These are phyloP conservation scores for Myopa testacea DNA, from an alignment of 2,888 invertebrate species.

Conservation along the genomic window DNA sequence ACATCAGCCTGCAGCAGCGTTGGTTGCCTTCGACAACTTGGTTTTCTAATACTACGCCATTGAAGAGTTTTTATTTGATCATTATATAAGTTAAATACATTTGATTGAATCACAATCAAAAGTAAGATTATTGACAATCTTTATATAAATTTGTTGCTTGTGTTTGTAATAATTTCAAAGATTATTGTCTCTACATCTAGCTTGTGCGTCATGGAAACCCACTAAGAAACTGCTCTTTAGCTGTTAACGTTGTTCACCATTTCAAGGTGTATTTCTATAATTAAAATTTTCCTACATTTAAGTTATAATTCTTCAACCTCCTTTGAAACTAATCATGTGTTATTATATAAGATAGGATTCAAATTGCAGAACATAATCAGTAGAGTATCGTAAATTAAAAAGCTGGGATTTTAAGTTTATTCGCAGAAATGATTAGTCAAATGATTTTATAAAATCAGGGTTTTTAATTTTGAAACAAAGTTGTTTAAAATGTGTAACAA, in stretches of 20 bases:
- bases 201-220: conserved; percentile 33
- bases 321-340: not conserved
- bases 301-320: not conserved
- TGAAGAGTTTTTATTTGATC: too few relatives aligned
- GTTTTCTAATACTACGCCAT: not conserved
- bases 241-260: not conserved
- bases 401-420: not conserved
- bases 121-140: not conserved
- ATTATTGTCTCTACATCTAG: conserved; percentile 38
- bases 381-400: not conserved
- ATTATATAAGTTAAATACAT: not conserved
- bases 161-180: conserved; percentile 10
- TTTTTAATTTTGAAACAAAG: too few relatives aligned
- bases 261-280: not conserved
- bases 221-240: conserved; percentile 7
- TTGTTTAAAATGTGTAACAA: too few relatives aligned
- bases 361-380: not conserved
- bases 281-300: conserved; percentile 13
- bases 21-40: not conserved
- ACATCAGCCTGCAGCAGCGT: not conserved
- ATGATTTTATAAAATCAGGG: not conserved
- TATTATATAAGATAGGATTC: not conserved
- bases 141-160: conserved; percentile 19
- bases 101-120: not conserved
- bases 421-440: not conserved